These are phyloP conservation scores for Alcis repandata DNA, from an alignment of 2,888 invertebrate genomes.

Conservation along the genomic window DNA sequence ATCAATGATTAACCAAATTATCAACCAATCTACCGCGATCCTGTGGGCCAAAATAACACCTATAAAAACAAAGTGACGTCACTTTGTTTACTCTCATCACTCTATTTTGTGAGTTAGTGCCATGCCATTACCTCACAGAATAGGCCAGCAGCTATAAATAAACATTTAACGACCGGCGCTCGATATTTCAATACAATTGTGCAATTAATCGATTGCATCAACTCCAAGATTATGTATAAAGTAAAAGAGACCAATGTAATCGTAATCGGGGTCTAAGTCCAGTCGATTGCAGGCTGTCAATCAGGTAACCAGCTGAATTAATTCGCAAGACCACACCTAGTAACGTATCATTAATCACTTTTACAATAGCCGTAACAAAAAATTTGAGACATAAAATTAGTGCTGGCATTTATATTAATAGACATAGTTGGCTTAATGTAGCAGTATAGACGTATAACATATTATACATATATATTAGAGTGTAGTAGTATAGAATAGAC, in stretches of 20 bases:
- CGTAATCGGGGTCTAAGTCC: constrained; percentile 17
- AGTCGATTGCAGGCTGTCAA: not conserved
- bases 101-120: not conserved
- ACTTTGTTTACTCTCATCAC: not conserved
- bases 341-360: constrained; percentile 12
- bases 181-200: constrained; percentile 32
- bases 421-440: not conserved
- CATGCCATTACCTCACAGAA: constrained; percentile 11
- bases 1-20: no score
- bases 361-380: constrained; percentile 5
- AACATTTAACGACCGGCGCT: constrained; percentile 22
- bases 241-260: constrained; percentile 20
- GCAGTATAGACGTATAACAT: no score
- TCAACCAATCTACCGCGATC: no score
- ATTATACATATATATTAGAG: no score
- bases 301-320: not conserved
- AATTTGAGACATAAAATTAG: constrained; percentile 6
- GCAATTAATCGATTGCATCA: constrained; percentile 33
- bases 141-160: constrained; percentile 23
- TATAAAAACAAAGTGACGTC: no score
- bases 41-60: no score
- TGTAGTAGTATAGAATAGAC: no score
- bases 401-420: constrained; percentile 6
- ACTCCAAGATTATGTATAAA: constrained; percentile 23
- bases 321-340: constrained; percentile 12